Evolutionary conservation across 2,113 vertebrate genomes (phyloP).

Genomic region (Otolemur garnettii): DNA sequence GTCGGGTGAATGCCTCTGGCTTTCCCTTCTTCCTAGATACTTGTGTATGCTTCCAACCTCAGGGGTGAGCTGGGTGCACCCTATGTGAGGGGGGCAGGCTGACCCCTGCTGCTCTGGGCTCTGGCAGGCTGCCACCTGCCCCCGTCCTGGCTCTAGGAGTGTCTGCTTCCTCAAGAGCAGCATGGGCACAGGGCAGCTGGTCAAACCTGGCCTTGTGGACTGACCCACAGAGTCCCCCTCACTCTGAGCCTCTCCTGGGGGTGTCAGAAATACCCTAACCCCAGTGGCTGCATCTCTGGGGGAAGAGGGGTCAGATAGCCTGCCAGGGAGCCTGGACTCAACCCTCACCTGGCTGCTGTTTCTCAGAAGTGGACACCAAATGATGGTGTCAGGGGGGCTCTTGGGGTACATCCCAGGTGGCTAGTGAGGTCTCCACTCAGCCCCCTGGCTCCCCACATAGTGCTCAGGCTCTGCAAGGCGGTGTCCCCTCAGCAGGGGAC

Average conservation of each 20-base stretch:
- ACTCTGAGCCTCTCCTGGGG: background rate
- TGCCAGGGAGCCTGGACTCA: no score
- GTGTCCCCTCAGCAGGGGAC: background rate
- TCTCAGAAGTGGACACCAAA: background rate
- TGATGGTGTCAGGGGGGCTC: background rate
- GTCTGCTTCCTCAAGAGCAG: background rate
- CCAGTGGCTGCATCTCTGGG: background rate
- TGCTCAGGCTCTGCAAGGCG: background rate
- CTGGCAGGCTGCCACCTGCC: background rate
- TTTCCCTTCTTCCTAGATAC: background rate
- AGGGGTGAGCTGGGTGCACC: background rate
- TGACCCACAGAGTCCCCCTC: accelerated
- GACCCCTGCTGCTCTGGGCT: background rate
- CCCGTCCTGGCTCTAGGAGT: accelerated
- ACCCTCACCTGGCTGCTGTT: background rate
- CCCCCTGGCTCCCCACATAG: accelerated
- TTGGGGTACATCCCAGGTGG: background rate
- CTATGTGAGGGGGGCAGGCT: accelerated
- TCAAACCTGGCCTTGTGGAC: accelerated
- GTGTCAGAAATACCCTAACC: background rate
- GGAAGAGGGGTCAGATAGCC: background rate
- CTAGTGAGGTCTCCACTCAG: accelerated
- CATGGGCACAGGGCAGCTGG: background rate
- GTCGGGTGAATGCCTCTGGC: background rate
- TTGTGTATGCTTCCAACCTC: background rate